Conservation (phyloP, 30 jellyfish, hydroid and myxozoan species). For the Pseudorhiza aurosa region DNA sequence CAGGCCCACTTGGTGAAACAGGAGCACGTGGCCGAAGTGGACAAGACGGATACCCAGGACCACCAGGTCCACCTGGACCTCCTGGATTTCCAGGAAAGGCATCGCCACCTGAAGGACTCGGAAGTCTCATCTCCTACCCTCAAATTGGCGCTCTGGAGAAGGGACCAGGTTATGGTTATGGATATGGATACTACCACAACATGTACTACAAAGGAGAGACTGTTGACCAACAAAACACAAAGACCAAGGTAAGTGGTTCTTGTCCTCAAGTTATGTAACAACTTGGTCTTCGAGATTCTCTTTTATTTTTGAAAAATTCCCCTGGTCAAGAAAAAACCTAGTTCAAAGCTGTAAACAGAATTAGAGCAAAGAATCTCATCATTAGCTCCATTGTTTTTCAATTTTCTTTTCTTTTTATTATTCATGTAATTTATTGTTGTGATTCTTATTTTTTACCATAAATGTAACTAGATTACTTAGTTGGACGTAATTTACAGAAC, state of each 20-base stretch:
- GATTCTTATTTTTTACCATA: no score
- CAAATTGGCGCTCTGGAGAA: constrained; percentile 60
- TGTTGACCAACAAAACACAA: constrained; percentile 25
- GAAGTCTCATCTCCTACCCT: neutral
- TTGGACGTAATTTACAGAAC: no score
- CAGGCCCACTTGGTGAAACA: constrained; percentile 59
- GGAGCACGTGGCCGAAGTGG: constrained; percentile 84
- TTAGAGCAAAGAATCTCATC: no score
- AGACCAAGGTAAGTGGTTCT: constrained; percentile 17
- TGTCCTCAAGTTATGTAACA: neutral
- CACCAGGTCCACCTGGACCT: constrained; percentile 86
- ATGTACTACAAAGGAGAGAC: constrained; percentile 39
- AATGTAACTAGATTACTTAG: no score
- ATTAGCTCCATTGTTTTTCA: no score
- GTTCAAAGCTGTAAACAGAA: no score
- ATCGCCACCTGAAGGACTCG: constrained; percentile 31
- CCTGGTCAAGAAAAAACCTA: no score
- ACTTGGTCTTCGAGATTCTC: no score
- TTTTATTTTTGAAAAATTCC: no score
- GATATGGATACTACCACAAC: constrained; percentile 52
- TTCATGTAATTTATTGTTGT: no score
- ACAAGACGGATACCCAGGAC: constrained; percentile 88
- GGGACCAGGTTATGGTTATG: constrained; percentile 66
- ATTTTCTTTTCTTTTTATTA: no score
- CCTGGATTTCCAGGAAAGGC: constrained; percentile 83